Percentiles rank a stretch among this genome's conserved stretches.
These are phyloP conservation scores for Oscheius sp. DNA, from an alignment of 2,888 invertebrate genomes.

Conservation along the genomic window DNA sequence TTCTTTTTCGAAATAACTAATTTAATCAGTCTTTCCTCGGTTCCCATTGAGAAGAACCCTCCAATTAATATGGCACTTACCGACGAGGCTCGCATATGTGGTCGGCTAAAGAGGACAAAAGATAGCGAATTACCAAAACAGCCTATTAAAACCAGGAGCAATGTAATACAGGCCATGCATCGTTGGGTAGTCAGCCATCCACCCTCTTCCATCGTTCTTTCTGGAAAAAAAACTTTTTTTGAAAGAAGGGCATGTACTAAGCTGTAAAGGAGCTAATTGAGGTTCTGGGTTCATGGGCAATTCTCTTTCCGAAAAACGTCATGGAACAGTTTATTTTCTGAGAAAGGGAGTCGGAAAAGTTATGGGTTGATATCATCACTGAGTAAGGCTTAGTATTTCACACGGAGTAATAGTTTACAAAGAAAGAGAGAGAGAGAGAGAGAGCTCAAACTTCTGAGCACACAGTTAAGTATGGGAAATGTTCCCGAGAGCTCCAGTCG, in stretches of 20 bases:
- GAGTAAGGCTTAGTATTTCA: neutral
- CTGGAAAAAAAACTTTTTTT: neutral
- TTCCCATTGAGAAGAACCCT: too few species aligned
- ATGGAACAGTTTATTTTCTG: neutral
- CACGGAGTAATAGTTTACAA: neutral
- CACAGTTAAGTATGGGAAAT: too few species aligned
- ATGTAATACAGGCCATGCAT: conserved; percentile 59
- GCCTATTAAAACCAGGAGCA: conserved; percentile 58
- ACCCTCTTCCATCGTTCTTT: conserved; percentile 9
- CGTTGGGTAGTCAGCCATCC: conserved; percentile 44
- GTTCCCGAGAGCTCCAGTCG: too few species aligned
- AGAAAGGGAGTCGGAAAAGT: too few species aligned
- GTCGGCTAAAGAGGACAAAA: conserved; percentile 57
- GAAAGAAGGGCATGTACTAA: neutral
- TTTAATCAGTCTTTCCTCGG: too few species aligned
- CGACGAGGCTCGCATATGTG: conserved; percentile 58
- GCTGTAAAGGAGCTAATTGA: neutral
- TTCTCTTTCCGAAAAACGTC: too few species aligned
- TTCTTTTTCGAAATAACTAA: too few species aligned
- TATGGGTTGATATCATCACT: too few species aligned
- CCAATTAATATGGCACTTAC: conserved; percentile 44
- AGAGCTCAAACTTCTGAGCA: neutral
- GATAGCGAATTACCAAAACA: conserved; percentile 60
- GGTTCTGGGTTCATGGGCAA: neutral
- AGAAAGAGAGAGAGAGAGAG: conserved; percentile 1